Evolutionary conservation across 1,140 invertebrate genomes (phyloP), one percentile per base, ranked within the genome.

Genomic region (Leptinotarsa undecemlineata): DNA sequence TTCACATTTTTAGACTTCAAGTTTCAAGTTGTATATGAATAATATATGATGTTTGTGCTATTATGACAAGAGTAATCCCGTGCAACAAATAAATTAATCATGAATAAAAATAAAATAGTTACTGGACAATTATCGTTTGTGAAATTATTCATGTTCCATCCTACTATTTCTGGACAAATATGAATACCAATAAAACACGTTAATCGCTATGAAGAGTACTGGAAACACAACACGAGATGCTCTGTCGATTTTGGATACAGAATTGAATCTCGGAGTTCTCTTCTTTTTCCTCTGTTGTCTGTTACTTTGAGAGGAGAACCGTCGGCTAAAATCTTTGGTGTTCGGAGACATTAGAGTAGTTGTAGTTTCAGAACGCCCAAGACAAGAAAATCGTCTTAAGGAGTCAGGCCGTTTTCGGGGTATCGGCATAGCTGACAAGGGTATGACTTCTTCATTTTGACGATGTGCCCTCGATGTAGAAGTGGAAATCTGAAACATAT

Each of bases 151-250:
- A 19, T 57, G 15, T 17, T 17, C 17, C 15, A 57, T 57, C 0
- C 51, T 57, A 19, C 51, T 57, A n/a, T 15, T 57, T 57, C 51
- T 57, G 0, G 51, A 57, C 51, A 57, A 57, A 81, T 94, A 94
- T 1, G 89, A 90, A 78, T 90, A 92, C 93, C 93, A 94, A 81
- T 95, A 95, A 84, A 93, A 91, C 62, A 93, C 84, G 83, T 95
- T 95, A 72, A 95, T 93, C 21, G 91, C 87, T 4, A 94, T 82
- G 81, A 94, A 95, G 47, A 92, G 87, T 51, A 94, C 76, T 1
- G 93, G 93, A 82, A 95, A 95, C 33, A 94, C 89, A 33, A 94
- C 86, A 17, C 93, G 85, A 20, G 92, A 93, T 14, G 90, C 89
- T 13, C 91, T 87, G 84, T 95, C 93, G 63, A 94, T 93, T 85